Base-by-base conservation (phyloP, 2,113 vertebrate genomes). In the Myiagra hebetior region DNA sequence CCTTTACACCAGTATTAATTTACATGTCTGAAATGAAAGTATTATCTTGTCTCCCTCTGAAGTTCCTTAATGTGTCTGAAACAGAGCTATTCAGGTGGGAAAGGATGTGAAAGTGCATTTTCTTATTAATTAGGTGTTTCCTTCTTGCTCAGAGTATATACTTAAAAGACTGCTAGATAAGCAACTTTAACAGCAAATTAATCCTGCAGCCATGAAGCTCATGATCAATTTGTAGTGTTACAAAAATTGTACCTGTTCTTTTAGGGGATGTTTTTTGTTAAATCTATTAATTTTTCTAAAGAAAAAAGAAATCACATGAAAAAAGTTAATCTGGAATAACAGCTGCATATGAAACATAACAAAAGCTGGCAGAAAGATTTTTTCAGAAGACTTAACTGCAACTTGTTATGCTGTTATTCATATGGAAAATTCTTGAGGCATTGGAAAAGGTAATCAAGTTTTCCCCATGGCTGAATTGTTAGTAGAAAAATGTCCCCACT, bases 381-480 rank as follows among this genome's bases (percentile, higher is more conserved):
- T 83, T 79, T 89, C 41, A 11, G 5, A 46, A 60, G 56, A 39
- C 10, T 80, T 91, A 62, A 68, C 67, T 96, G 91, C 55, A 89
- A 50, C 55, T 97, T 87, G n/a, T 82, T 88, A 78, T 6, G 14
- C 46, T 87, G 55, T 42, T 82, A 78, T 89, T 86, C 44, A 57
- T 69, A 59, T 3, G 80, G 41, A 42, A 88, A 63, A 53, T 78
- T 44, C 28, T 35, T 12, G 10, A 63, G 44, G 8, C 30, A 17
- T 10, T 88, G 83, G 75, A 95, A 93, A 94, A 80, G 60, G 72
- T 87, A 82, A 69, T 44, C 9, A 39, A 31, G 70, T 75, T 70
- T 64, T 62, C 79, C 96, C 86, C 94, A 62, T 41, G 69, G 65
- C 60, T 86, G 30, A 85, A 10, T 46, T 93, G 68, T 97, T 93